Conservation (phyloP, 2,797 vertebrate species). For the Erethizon dorsatum region DNA sequence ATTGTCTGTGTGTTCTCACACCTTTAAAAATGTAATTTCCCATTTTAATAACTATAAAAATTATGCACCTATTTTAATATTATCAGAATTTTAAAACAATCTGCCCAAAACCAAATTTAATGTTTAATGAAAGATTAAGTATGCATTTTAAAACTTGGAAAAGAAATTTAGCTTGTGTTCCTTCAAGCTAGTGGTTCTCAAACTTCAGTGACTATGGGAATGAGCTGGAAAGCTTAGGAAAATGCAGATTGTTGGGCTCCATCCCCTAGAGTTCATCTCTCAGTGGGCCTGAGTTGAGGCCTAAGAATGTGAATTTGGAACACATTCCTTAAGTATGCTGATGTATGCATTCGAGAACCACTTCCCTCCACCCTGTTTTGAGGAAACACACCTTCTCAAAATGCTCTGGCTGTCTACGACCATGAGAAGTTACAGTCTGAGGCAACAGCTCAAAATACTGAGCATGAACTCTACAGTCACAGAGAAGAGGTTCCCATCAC, state of each 20-base stretch:
- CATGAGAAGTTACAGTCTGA: not conserved
- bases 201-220: not conserved
- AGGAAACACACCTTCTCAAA: not conserved
- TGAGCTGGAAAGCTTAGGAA: not conserved
- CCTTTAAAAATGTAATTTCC: not conserved
- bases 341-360: not conserved
- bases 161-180: not conserved
- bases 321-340: not conserved
- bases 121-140: not conserved
- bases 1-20: not conserved
- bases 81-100: not conserved
- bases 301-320: not conserved
- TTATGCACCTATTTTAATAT: not conserved
- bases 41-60: not conserved
- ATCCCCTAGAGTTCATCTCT: not conserved
- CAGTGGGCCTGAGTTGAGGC: not conserved
- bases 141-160: not conserved
- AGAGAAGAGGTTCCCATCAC: not conserved
- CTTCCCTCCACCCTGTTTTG: not conserved
- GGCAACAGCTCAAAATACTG: not conserved
- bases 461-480: not conserved
- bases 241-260: not conserved
- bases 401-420: not conserved
- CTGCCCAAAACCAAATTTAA: conserved; percentile 20
- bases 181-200: not conserved